phyloP scores from a whole-genome alignment of 2,113 vertebrate genomes.

The Odocoileus virginianus region DNA sequence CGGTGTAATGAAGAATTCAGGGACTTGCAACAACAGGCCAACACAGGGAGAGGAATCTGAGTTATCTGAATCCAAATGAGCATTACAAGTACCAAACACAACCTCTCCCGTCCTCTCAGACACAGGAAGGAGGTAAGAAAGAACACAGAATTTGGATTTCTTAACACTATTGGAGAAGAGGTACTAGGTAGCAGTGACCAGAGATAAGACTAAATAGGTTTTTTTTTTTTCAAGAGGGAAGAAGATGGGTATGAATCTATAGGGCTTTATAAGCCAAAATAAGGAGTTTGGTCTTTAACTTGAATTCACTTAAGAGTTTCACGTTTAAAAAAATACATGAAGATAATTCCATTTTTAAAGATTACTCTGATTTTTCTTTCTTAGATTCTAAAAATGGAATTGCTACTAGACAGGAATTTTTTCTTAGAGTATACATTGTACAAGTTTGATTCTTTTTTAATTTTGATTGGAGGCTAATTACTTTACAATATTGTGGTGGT shows the following conservation, averaged over 20 bases:
- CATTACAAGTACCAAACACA: background rate
- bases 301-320: background rate
- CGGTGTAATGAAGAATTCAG: background rate
- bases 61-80: background rate
- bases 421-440: background rate
- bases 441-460: background rate
- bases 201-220: background rate
- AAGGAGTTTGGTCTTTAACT: background rate
- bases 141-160: background rate
- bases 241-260: rapidly evolving
- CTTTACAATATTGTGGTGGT: background rate
- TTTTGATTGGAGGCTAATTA: background rate
- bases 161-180: background rate
- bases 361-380: background rate
- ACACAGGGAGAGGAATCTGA: background rate
- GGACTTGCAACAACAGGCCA: background rate
- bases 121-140: background rate
- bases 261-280: background rate
- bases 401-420: background rate
- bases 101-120: background rate
- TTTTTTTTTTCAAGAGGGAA: background rate
- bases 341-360: background rate
- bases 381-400: background rate
- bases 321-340: background rate
- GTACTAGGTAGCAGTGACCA: background rate